Evolutionary conservation across 2,113 vertebrate species (phyloP).

Genomic region (Oreochromis aureus): DNA sequence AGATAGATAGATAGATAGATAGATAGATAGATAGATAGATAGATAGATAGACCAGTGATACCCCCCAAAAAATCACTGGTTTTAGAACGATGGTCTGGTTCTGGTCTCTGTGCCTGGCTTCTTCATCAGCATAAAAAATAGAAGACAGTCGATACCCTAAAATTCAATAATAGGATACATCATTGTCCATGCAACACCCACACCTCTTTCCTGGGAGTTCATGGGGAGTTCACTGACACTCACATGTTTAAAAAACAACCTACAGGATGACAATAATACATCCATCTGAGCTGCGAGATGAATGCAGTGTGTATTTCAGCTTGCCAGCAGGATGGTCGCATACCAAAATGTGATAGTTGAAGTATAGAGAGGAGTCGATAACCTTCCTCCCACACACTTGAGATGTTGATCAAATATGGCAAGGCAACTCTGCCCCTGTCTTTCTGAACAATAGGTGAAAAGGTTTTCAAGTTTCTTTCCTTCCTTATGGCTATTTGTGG

Average conservation of each 20-base stretch:
- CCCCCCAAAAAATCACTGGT: neutral
- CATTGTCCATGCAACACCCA: neutral
- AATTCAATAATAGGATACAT: neutral
- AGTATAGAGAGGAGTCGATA: neutral
- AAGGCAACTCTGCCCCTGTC: neutral
- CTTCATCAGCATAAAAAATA: neutral
- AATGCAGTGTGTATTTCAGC: neutral
- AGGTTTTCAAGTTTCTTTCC: neutral
- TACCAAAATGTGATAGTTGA: neutral
- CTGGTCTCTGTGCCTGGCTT: neutral
- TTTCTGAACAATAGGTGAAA: neutral
- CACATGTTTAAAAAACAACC: neutral
- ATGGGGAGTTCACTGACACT: slow-evolving; percentile 12
- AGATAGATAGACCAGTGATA: no score
- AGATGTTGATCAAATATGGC: neutral
- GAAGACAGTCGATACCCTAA: neutral
- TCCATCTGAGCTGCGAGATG: neutral
- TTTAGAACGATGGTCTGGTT: neutral
- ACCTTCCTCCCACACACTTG: neutral
- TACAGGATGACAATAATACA: neutral
- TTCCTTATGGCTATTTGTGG: neutral
- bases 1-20: no score
- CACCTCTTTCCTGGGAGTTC: neutral
- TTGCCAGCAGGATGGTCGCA: neutral
- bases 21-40: no score